Evolutionary conservation across 2,888 invertebrate species (phyloP).

Genomic region (Amphimallon solstitiale): DNA sequence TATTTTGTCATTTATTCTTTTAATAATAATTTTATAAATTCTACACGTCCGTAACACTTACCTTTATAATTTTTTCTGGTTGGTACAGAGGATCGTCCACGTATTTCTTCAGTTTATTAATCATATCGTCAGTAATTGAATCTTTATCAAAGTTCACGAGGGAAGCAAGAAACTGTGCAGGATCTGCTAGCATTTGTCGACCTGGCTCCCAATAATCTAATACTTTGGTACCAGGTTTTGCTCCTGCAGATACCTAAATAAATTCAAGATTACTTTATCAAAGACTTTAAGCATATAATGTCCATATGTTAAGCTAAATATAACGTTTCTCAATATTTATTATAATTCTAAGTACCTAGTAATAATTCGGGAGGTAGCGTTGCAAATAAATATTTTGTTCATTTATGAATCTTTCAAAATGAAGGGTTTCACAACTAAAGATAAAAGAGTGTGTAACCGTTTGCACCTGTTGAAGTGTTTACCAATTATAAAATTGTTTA

Average conservation of each 20-base stretch:
- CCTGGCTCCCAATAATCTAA: slow-evolving; percentile 93
- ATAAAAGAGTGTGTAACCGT: no score
- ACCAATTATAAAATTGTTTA: no score
- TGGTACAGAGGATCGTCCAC: slow-evolving; percentile 82
- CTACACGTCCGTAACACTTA: slow-evolving; percentile 46
- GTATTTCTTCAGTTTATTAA: slow-evolving; percentile 82
- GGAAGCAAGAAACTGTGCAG: slow-evolving; percentile 82
- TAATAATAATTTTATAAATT: background rate
- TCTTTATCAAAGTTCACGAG: slow-evolving; percentile 91
- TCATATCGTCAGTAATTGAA: slow-evolving; percentile 82
- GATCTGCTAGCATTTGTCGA: slow-evolving; percentile 81
- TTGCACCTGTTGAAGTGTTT: no score
- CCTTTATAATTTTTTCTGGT: slow-evolving; percentile 79
- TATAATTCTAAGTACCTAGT: no score
- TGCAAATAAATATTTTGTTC: no score
- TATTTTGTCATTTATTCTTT: no score
- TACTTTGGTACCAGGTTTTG: slow-evolving; percentile 80
- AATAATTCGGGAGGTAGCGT: no score
- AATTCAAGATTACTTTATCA: background rate
- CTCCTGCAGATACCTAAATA: slow-evolving; percentile 65
- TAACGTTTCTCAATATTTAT: no score
- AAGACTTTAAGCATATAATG: no score
- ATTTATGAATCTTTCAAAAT: no score
- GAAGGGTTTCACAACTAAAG: no score
- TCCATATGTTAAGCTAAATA: no score